A percentile compares a stretch with the other conserved stretches of the same genome.
These are phyloP conservation scores for Bombus fervidus DNA, from an alignment of 1,140 invertebrate species.

Conservation along the genomic window DNA sequence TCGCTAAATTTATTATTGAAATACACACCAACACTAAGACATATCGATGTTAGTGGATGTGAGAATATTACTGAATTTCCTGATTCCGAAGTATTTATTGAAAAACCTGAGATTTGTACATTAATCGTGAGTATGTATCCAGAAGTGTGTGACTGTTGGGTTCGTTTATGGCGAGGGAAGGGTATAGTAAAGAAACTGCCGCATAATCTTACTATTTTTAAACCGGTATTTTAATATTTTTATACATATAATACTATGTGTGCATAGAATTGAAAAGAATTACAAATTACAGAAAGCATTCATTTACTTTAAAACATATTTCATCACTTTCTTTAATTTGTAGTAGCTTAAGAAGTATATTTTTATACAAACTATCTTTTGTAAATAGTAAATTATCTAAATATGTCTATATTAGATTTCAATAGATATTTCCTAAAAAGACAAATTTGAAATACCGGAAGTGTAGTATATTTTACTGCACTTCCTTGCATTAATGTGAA, in stretches of 20 bases:
- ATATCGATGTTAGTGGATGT: constrained; percentile 76
- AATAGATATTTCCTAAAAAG: background rate
- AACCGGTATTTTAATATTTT: constrained; percentile 54
- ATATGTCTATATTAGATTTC: background rate
- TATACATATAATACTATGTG: background rate
- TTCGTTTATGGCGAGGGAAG: constrained; percentile 72
- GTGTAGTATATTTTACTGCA: background rate
- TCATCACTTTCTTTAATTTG: background rate
- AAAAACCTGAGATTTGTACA: constrained; percentile 73
- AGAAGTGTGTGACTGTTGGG: constrained; percentile 71
- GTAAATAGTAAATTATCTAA: background rate
- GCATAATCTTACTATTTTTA: constrained; percentile 73
- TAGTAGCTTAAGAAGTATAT: background rate
- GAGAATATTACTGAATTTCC: constrained; percentile 65
- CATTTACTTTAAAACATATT: background rate
- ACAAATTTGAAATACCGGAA: background rate
- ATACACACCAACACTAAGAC: constrained; percentile 70
- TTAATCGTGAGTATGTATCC: constrained; percentile 72
- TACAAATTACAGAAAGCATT: background rate
- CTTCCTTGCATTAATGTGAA: background rate
- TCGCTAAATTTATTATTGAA: constrained; percentile 71
- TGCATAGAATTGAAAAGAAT: background rate
- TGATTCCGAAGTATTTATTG: constrained; percentile 56
- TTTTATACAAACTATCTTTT: background rate
- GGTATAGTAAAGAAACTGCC: constrained; percentile 68